A percentile compares a stretch with the other conserved stretches of the same genome.
These are phyloP conservation scores for Cephalopachus bancanus DNA, from an alignment of 2,797 vertebrate species.

Conservation along the genomic window DNA sequence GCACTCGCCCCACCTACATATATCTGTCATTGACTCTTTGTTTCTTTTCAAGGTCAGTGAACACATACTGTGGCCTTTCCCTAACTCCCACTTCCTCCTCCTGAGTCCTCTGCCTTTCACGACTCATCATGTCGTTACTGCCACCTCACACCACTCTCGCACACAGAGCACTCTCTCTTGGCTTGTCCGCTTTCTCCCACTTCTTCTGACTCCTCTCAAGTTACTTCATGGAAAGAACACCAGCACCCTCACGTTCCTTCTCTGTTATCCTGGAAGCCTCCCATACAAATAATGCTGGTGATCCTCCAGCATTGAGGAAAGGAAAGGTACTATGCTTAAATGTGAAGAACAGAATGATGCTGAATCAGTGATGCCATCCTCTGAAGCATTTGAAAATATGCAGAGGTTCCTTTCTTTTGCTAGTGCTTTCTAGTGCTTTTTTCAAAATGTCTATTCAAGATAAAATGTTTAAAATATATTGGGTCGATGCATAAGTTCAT, in stretches of 20 bases:
- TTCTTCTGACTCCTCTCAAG: not conserved
- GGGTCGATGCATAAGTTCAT: too few species aligned
- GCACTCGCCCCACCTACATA: not conserved
- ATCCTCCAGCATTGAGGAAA: not conserved
- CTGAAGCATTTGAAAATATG: slow-evolving; percentile 8
- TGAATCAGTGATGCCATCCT: not conserved
- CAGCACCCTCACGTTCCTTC: not conserved
- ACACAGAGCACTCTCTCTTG: not conserved
- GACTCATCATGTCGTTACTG: not conserved
- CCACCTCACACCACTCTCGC: not conserved
- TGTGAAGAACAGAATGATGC: not conserved
- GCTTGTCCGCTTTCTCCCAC: not conserved
- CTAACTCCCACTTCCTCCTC: not conserved
- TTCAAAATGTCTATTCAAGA: slow-evolving; percentile 39
- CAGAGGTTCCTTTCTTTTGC: slow-evolving; percentile 5
- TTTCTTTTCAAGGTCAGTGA: not conserved
- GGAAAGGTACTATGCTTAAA: not conserved
- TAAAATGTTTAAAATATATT: slow-evolving; percentile 13
- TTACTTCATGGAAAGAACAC: not conserved
- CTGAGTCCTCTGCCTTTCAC: not conserved
- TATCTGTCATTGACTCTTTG: not conserved
- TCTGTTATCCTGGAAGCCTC: not conserved
- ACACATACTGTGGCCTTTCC: not conserved
- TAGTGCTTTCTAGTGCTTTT: not conserved
- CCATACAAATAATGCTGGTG: not conserved